Base-by-base conservation (phyloP, 2,113 vertebrate species). In the Otocyon megalotis region DNA sequence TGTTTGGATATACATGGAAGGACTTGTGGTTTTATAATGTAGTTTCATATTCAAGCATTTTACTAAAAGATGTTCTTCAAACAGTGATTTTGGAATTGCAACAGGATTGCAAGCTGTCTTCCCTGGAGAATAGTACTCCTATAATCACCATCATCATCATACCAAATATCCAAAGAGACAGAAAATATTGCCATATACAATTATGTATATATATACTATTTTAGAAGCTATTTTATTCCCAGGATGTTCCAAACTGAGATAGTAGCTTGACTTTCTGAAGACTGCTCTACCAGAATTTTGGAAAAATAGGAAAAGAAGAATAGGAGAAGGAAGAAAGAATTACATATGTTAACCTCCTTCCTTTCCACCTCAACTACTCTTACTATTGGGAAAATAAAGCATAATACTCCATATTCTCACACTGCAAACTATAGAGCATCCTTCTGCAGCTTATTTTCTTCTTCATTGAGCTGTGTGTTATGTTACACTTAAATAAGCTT, bases 401-500 rank as follows among this genome's bases (percentile, higher is more conserved):
- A 24, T 37, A 53, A 90, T 3, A 26, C 24, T 71, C 17, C 19
- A 69, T 2, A 50, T 0, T 80, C 37, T 84, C 30, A 65, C 8
- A 19, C 8, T 19, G 10, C 15, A 58, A 81, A 81, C 53, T 56
- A 28, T 19, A 80, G 35, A 22, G 15, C 3, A 28, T 7, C n/a
- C 53, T 24, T 85, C 58, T 80, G 43, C 65, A 69, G 14, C 35
- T 53, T 69, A 82, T 76, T 97, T 93, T 85, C 56, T 72, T 95
- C 37, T 74, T 79, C 79, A 71, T 13, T 90, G 58, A 90, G 79
- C 48, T 94, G n/a, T 43, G 8, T 95, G 28, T 72, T 94, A 35
- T 60, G 17, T 94, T 96, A 93, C 83, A 88, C 58, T 62, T 90
- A 94, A 94, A 72, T 77, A 82, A 83, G 50, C 9, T 89, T 94